A percentile compares a stretch with the other conserved stretches of the same genome.
Evolutionary conservation across 2,113 vertebrate species (phyloP).

Genomic region (Plotosus lineatus): DNA sequence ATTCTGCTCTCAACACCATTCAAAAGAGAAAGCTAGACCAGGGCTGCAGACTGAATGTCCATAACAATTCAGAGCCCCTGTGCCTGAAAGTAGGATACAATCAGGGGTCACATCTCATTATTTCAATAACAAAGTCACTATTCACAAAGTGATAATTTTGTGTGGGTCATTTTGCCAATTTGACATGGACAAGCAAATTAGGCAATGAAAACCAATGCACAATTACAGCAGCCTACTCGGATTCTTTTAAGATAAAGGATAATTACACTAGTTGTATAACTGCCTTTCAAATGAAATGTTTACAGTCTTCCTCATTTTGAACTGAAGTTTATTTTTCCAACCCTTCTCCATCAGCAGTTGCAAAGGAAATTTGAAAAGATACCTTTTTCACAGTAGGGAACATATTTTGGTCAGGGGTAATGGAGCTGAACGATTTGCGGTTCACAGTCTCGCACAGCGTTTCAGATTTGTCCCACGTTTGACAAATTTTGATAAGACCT

Average conservation of each 20-base stretch:
- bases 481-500: conserved; percentile 2
- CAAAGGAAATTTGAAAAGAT: conserved; percentile 46
- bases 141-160: neutral
- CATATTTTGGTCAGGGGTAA: conserved; percentile 18
- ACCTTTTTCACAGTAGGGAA: conserved; percentile 27
- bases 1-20: neutral
- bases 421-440: neutral
- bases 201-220: neutral
- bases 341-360: conserved; percentile 33
- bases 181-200: neutral
- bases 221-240: neutral
- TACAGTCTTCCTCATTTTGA: neutral
- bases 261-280: neutral
- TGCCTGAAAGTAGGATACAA: neutral
- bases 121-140: neutral
- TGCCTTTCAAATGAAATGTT: neutral
- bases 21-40: neutral
- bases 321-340: too few relatives aligned
- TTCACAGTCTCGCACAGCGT: neutral
- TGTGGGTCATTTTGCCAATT: neutral
- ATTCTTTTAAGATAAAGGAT: neutral
- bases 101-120: neutral
- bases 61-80: neutral
- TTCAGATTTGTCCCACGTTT: neutral
- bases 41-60: neutral